A percentile compares a stretch with the other conserved stretches of the same genome.
phyloP scores from a whole-genome alignment of 2,797 vertebrate genomes.

The Leptatherina wallacei region DNA sequence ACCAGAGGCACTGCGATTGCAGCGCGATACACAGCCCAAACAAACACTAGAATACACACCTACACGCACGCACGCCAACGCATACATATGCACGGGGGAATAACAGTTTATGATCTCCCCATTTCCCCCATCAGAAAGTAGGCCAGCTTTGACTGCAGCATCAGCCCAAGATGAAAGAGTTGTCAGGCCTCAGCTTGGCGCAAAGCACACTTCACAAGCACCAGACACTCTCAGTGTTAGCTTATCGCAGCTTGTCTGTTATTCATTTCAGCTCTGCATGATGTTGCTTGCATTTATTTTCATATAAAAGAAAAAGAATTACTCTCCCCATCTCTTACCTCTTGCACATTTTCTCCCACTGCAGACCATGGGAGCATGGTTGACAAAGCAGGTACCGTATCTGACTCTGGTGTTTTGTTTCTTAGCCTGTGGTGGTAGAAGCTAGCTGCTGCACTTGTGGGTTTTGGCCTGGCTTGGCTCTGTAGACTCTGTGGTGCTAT shows the following conservation, averaged over 20 bases:
- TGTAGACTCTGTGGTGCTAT: constrained; percentile 85
- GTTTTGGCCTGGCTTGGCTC: constrained; percentile 85
- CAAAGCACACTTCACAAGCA: constrained; percentile 74
- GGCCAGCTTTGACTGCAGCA: constrained; percentile 81
- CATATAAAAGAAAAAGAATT: constrained; percentile 31
- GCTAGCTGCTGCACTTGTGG: constrained; percentile 80
- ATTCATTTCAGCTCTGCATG: constrained; percentile 81
- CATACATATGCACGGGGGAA: constrained; percentile 65
- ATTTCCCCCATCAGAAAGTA: constrained; percentile 78
- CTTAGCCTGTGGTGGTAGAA: constrained; percentile 82
- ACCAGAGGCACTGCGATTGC: constrained; percentile 70
- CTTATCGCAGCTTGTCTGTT: constrained; percentile 75
- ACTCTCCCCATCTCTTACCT: constrained; percentile 77
- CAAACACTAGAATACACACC: constrained; percentile 49
- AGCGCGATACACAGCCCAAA: constrained; percentile 61
- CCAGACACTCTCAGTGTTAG: constrained; percentile 69
- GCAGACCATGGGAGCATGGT: constrained; percentile 88
- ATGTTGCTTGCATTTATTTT: constrained; percentile 77
- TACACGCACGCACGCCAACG: constrained; percentile 23
- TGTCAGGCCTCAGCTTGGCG: constrained; percentile 74
- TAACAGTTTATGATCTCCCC: constrained; percentile 74
- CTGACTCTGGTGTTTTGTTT: constrained; percentile 80
- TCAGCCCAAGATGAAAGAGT: constrained; percentile 77
- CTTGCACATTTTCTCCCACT: constrained; percentile 86
- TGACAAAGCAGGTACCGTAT: constrained; percentile 89